Conservation (phyloP, 30 jellyfish, hydroid and myxozoan genomes). For the Cassiopea xamachana region DNA sequence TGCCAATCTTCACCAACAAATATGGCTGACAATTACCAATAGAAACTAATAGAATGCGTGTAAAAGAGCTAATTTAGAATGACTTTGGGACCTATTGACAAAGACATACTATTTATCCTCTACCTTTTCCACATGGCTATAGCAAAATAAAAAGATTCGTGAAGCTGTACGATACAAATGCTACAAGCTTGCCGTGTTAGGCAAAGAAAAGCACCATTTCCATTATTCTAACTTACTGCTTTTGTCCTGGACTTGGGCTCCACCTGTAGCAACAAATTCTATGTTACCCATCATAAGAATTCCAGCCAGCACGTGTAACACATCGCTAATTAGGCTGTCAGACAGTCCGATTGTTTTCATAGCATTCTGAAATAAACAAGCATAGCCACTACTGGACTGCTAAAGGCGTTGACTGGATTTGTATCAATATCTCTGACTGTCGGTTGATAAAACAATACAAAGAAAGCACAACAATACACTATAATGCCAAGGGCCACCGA, state of each 20-base stretch:
- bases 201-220: not conserved
- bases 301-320: slow-evolving; percentile 83
- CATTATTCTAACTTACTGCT: slow-evolving; percentile 49
- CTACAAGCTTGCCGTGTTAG: not conserved
- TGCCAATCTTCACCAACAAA: no score
- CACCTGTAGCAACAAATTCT: slow-evolving; percentile 87
- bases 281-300: slow-evolving; percentile 89
- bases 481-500: no score
- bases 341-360: slow-evolving; percentile 84
- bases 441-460: no score
- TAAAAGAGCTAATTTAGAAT: no score
- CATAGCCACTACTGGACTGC: not conserved
- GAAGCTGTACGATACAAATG: not conserved
- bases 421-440: no score
- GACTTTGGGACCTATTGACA: no score
- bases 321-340: slow-evolving; percentile 63
- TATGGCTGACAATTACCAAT: no score
- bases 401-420: not conserved
- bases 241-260: slow-evolving; percentile 91
- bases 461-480: no score
- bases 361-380: slow-evolving; percentile 69
- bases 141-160: no score
- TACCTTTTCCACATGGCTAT: no score
- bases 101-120: no score
- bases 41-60: no score